Evolutionary conservation across 2,113 vertebrate genomes (phyloP).

Genomic region (Myotis davidii): DNA sequence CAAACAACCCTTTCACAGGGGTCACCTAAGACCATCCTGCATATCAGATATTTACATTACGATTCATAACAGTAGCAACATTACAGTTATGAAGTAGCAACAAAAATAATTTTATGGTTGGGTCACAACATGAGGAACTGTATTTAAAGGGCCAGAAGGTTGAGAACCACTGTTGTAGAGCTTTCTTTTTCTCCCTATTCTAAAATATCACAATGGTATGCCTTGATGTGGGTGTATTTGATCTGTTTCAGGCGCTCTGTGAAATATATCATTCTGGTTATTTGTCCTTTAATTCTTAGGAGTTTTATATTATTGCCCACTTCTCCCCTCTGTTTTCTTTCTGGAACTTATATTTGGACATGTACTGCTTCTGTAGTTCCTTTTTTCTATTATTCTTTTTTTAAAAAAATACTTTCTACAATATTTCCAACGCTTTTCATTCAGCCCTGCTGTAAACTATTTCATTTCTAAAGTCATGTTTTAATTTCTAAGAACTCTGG

Average conservation of each 20-base stretch:
- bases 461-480: slow-evolving; percentile 8
- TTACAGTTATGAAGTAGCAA: too few relatives aligned
- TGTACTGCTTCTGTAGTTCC: not conserved
- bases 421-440: slow-evolving; percentile 30
- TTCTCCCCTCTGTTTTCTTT: not conserved
- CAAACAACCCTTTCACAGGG: too few relatives aligned
- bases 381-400: not conserved
- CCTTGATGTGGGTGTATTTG: not conserved
- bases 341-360: not conserved
- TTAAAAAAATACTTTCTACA: slow-evolving; percentile 3
- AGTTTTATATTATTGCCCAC: not conserved
- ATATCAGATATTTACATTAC: too few relatives aligned
- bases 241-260: not conserved
- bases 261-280: not conserved
- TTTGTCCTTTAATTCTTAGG: not conserved
- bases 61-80: too few relatives aligned
- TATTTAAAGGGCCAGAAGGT: too few relatives aligned
- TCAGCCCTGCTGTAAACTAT: not conserved
- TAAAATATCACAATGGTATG: not conserved
- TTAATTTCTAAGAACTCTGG: not conserved
- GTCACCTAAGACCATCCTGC: too few relatives aligned
- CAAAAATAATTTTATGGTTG: too few relatives aligned
- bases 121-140: too few relatives aligned
- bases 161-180: not conserved
- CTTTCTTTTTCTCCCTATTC: not conserved